Conservation (phyloP, 2,797 vertebrate species). For the Eulemur albifrons region DNA sequence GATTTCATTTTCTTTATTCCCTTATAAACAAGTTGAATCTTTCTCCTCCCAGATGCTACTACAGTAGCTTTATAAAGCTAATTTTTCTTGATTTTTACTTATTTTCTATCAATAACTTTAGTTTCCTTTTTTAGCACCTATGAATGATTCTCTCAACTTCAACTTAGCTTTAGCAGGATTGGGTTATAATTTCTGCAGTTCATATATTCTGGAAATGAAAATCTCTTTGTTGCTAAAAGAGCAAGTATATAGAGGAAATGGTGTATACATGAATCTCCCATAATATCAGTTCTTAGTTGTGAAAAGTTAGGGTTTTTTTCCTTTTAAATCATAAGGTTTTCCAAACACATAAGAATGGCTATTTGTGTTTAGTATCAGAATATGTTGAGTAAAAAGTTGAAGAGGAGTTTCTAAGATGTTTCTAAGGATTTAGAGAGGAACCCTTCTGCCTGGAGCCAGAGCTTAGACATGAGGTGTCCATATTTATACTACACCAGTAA, state of each 20-base stretch:
- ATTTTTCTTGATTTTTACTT: background rate
- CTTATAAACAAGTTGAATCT: background rate
- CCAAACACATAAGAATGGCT: background rate
- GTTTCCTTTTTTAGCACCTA: background rate
- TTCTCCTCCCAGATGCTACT: background rate
- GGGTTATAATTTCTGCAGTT: background rate
- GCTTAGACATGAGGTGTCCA: background rate
- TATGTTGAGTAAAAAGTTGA: background rate
- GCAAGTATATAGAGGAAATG: background rate
- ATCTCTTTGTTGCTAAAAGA: background rate
- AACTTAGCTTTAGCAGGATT: background rate
- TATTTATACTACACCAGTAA: background rate
- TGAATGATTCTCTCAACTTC: background rate
- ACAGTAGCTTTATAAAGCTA: background rate
- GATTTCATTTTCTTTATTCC: background rate
- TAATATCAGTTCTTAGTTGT: background rate
- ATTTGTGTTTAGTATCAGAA: background rate
- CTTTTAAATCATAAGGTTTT: constrained; percentile 14
- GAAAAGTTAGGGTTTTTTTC: background rate
- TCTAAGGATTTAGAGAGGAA: background rate
- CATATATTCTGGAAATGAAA: background rate
- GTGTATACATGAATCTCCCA: background rate
- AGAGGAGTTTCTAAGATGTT: background rate
- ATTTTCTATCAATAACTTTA: background rate
- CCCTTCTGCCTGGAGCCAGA: background rate